A percentile compares a stretch with the other conserved stretches of the same genome.
These are phyloP conservation scores for Anadara kagoshimensis DNA, from an alignment of 1,140 invertebrate species.

Conservation along the genomic window DNA sequence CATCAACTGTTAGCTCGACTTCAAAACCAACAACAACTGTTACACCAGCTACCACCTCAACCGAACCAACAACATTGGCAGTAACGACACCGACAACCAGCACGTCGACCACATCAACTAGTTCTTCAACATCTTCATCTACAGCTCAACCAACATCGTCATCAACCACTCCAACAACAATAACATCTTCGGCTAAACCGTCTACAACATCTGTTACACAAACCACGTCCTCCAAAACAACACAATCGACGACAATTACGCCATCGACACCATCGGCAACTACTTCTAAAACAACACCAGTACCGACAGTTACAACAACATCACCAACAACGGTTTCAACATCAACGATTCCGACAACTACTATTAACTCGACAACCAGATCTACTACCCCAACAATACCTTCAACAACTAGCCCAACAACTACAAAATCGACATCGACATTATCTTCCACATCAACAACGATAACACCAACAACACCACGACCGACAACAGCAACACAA, in stretches of 20 bases:
- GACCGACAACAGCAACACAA: not conserved
- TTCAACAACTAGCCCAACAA: not conserved
- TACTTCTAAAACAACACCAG: constrained; percentile 2
- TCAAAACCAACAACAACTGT: constrained; percentile 4
- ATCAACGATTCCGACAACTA: not conserved
- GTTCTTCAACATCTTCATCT: not conserved
- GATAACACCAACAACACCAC: not conserved
- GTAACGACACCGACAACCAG: not conserved
- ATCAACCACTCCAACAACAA: not conserved
- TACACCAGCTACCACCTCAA: not conserved
- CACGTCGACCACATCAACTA: not conserved
- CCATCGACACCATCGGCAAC: not conserved
- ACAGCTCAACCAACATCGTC: not conserved
- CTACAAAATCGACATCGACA: constrained; percentile 6
- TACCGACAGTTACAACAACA: constrained; percentile 1
- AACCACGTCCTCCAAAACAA: not conserved
- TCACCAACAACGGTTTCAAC: not conserved
- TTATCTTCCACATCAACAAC: constrained; percentile 8
- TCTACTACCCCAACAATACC: constrained; percentile 10
- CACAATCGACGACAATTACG: not conserved
- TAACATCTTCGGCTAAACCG: not conserved
- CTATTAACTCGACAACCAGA: not conserved
- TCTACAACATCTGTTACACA: not conserved
- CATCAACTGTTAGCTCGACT: not conserved
- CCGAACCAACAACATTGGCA: not conserved